Conservation (phyloP, 2,888 invertebrate genomes). For the Torymus tubicola region DNA sequence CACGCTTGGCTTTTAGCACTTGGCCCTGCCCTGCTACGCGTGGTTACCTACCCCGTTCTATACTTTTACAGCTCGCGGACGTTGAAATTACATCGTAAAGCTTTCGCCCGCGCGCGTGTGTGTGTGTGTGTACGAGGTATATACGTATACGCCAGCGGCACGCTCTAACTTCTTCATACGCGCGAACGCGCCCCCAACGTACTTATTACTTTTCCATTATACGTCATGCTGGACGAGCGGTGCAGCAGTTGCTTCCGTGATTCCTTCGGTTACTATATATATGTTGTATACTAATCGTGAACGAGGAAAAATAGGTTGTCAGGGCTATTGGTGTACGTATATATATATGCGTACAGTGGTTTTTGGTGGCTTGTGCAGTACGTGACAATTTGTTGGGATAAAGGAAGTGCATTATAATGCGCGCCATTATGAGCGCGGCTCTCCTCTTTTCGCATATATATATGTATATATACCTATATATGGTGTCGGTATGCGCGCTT, state of each 20-base stretch:
- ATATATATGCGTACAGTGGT: too few relatives aligned
- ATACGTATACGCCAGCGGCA: not conserved
- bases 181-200: constrained; percentile 13
- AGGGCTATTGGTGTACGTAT: too few relatives aligned
- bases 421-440: too few relatives aligned
- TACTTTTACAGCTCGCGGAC: constrained; percentile 36
- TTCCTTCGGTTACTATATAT: too few relatives aligned
- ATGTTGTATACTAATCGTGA: not conserved
- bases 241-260: not conserved
- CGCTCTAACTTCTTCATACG: constrained; percentile 28
- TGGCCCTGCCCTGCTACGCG: not conserved
- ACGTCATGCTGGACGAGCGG: too few relatives aligned
- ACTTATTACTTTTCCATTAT: constrained; percentile 34
- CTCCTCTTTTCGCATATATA: too few relatives aligned
- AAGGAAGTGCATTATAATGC: too few relatives aligned
- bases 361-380: too few relatives aligned
- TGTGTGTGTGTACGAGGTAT: too few relatives aligned
- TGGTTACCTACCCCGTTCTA: constrained; percentile 1
- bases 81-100: constrained; percentile 48
- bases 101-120: not conserved
- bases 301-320: not conserved
- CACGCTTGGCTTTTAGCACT: not conserved
- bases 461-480: too few relatives aligned
- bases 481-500: not conserved
- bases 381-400: too few relatives aligned